Conservation (phyloP, 2,113 vertebrate genomes). For the Microcebus ravelobensis region DNA sequence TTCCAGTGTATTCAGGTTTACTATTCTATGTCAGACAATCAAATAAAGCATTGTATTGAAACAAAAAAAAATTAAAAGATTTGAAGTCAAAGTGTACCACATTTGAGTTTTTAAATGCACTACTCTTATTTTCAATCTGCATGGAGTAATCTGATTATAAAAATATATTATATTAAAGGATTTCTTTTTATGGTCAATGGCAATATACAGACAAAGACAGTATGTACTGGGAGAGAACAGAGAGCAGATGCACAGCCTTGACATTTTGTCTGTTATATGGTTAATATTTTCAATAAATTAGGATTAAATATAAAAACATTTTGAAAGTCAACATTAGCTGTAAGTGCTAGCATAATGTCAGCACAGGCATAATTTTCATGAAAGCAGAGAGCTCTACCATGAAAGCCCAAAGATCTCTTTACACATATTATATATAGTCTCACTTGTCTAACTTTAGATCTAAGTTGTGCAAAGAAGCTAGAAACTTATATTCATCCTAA, state of each 20-base stretch:
- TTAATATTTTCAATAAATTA: conserved; percentile 19
- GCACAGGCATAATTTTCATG: not conserved
- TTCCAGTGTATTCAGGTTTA: not conserved
- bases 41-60: not conserved
- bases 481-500: not conserved
- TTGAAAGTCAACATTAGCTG: not conserved
- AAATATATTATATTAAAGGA: not conserved
- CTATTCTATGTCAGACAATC: not conserved
- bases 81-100: not conserved
- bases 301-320: not conserved
- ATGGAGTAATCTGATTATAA: not conserved
- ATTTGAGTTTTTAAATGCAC: not conserved
- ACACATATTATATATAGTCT: not conserved
- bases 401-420: not conserved
- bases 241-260: not conserved
- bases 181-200: not conserved
- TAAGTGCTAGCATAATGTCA: not conserved
- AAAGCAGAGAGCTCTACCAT: not conserved
- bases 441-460: not conserved
- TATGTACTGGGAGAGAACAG: not conserved
- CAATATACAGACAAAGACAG: not conserved
- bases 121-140: not conserved
- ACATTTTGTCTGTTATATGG: not conserved
- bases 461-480: not conserved
- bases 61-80: not conserved